Conservation (phyloP, 2,888 invertebrate species). For the Yponomeuta plumbellus region DNA sequence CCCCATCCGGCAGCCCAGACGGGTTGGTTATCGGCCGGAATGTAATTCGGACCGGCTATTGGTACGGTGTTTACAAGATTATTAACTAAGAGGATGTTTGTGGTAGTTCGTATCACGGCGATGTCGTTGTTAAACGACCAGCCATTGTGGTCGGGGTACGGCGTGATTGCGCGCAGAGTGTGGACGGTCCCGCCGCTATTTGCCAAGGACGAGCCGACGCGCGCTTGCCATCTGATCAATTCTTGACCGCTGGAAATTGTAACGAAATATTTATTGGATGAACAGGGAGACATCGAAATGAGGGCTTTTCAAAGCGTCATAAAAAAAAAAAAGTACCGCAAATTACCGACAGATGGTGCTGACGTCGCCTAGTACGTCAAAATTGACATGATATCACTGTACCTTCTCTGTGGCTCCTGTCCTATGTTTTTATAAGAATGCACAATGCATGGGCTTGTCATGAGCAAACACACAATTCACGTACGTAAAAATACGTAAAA, state of each 20-base stretch:
- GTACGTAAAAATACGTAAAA: no score
- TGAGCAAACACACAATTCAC: no score
- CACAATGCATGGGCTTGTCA: no score
- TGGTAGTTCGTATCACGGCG: constrained; percentile 37
- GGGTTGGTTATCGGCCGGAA: constrained; percentile 30
- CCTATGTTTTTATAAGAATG: no score
- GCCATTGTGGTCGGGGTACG: constrained; percentile 42
- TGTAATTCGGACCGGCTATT: constrained; percentile 33
- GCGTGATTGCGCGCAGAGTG: constrained; percentile 25
- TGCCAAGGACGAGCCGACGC: constrained; percentile 39
- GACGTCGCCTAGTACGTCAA: no score
- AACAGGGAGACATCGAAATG: no score
- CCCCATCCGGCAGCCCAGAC: constrained; percentile 43
- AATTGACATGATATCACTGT: no score
- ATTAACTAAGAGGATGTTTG: constrained; percentile 29
- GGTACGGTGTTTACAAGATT: constrained; percentile 21
- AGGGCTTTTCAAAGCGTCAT: no score
- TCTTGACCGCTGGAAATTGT: constrained; percentile 21
- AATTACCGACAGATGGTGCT: no score
- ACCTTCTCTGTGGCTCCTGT: no score
- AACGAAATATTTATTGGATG: background rate
- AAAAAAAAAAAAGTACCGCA: no score
- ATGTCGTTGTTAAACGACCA: constrained; percentile 39
- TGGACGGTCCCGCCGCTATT: constrained; percentile 39
- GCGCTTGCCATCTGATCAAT: constrained; percentile 33